These are phyloP conservation scores for Oscheius sp. DNA, from an alignment of 2,888 invertebrate species.

Conservation along the genomic window DNA sequence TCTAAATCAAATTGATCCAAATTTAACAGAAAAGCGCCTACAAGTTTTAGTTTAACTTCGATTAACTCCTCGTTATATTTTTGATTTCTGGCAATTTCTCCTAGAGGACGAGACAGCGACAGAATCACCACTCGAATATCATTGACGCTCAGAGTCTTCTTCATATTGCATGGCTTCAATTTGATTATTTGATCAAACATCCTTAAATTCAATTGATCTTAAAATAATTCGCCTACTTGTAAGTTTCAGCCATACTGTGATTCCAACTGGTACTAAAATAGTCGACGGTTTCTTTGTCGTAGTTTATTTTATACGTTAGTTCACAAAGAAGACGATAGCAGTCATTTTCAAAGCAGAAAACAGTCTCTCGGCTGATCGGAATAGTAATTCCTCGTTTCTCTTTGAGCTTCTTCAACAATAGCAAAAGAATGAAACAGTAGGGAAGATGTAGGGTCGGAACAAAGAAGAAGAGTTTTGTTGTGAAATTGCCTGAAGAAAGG, in stretches of 20 bases:
- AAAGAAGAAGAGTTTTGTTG: conserved; percentile 49
- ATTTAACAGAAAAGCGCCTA: neutral
- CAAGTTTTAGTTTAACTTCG: conserved; percentile 7
- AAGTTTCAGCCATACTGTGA: neutral
- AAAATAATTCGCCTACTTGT: neutral
- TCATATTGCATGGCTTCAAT: neutral
- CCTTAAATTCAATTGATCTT: conserved; percentile 1
- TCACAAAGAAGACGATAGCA: conserved; percentile 23
- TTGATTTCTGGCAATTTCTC: conserved; percentile 20
- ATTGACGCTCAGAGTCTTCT: conserved; percentile 22
- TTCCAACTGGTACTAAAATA: conserved; percentile 17
- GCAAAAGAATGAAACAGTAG: conserved; percentile 37
- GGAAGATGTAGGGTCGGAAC: conserved; percentile 51
- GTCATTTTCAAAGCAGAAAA: conserved; percentile 27
- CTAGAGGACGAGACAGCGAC: conserved; percentile 10
- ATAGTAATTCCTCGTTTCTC: conserved; percentile 7
- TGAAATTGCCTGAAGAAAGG: conserved; percentile 54
- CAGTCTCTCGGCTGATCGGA: neutral
- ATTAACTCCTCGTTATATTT: neutral
- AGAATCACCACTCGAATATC: conserved; percentile 6
- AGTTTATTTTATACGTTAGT: neutral
- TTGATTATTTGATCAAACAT: neutral
- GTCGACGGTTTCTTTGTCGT: neutral
- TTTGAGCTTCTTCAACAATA: conserved; percentile 10
- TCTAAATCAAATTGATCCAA: neutral